phyloP scores from a whole-genome alignment of 2,113 vertebrate genomes.

The Excalfactoria chinensis region DNA sequence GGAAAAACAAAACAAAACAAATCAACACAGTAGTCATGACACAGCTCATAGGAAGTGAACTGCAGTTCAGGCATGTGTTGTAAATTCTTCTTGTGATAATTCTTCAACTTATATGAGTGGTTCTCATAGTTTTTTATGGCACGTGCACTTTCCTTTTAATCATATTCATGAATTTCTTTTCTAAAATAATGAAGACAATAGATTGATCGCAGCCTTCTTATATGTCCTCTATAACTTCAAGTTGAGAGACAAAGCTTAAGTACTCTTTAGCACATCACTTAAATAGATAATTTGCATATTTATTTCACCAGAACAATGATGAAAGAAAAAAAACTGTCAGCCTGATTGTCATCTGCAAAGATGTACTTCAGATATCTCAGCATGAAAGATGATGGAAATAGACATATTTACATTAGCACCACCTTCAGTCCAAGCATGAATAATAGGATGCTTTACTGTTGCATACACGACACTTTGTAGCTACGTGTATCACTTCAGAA shows the following conservation, averaged over 20 bases:
- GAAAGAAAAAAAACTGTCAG: slow-evolving; percentile 45
- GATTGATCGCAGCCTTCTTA: not conserved
- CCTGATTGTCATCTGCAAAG: slow-evolving; percentile 29
- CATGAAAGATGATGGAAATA: slow-evolving; percentile 14
- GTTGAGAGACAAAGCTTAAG: not conserved
- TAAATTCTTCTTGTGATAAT: not conserved
- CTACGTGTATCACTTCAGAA: not conserved
- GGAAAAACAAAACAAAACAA: not conserved
- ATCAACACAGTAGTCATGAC: not conserved
- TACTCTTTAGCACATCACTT: not conserved
- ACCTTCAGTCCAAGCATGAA: slow-evolving; percentile 20
- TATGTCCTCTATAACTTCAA: not conserved
- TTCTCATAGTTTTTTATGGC: not conserved
- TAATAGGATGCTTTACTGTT: not conserved
- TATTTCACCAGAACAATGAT: slow-evolving; percentile 42
- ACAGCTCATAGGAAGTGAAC: not conserved
- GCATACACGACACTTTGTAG: not conserved
- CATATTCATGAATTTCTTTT: not conserved
- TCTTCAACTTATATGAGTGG: not conserved
- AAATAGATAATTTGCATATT: slow-evolving; percentile 23
- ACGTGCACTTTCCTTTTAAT: not conserved
- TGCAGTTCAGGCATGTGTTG: not conserved
- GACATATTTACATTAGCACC: slow-evolving; percentile 34
- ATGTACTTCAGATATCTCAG: slow-evolving; percentile 13
- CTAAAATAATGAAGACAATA: slow-evolving; percentile 5